Base-by-base conservation (phyloP, 1,140 invertebrate species). In the Epicauta chinensis region DNA sequence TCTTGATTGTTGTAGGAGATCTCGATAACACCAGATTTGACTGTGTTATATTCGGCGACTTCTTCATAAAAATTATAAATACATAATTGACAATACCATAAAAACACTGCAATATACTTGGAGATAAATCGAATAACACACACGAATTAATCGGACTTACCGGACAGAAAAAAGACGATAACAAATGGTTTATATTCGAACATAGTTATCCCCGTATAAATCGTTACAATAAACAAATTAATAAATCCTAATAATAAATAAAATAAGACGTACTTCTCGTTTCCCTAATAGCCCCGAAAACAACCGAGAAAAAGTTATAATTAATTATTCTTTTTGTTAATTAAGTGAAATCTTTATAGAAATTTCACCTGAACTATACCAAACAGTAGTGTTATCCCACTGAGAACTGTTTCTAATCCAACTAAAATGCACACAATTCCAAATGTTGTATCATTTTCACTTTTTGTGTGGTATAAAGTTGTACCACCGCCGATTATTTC, bases 21-120 rank as follows among this genome's bases (percentile, higher is more conserved):
- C 43, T 59, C 58, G 11, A 56, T 56, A 4, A 51, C 58, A 17
- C 58, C 58, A 6, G 54, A 47, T 51, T 56, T 59, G 5, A 49
- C 53, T 7, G 40, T 44, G 15, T 59, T 56, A 29, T 53, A 59
- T 38, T 59, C 51, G n/a, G 50, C 54, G 2, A 59, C 13, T 49
- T 59, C 58, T 17, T 23, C 39, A 29, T 56, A 59, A 34, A 56
- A 59, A n/a, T 51, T 44, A 12, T 50, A 50, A 39, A 59, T 53
- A 30, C 40, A 52, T 3, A 39, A 41, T 11, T 56, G 51, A 12
- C 55, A 46, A 39, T 53, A 51, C 48, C 58, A 59, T 34, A 59
- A 31, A 2, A 51, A 38, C 5, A 52, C 58, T 59, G 14, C 14
- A 55, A 23, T 23, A 47, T 14, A 14, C 14, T 6, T 7, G 13